phyloP scores from a whole-genome alignment of 1,140 invertebrate species.

The Rhynchophorus ferrugineus region DNA sequence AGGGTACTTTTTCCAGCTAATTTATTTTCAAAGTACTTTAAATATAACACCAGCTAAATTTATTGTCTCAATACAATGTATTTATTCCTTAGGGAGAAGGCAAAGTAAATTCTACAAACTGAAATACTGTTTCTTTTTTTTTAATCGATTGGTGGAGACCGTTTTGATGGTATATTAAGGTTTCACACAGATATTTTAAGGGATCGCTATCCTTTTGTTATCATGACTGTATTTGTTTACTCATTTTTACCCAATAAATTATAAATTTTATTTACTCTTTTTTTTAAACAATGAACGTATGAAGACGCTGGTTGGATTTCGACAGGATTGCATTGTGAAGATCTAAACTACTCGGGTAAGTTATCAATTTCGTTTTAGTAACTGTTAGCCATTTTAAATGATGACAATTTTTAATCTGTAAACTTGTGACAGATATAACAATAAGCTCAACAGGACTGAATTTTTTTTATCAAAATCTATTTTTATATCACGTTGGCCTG shows the following conservation, averaged over 20 bases:
- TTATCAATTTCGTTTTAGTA: too few relatives aligned
- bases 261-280: slow-evolving; percentile 14
- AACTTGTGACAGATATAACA: slow-evolving; percentile 19
- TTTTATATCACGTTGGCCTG: too few relatives aligned
- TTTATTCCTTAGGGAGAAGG: too few relatives aligned
- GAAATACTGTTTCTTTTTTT: neutral
- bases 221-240: slow-evolving; percentile 18
- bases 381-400: slow-evolving; percentile 5
- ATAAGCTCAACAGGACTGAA: slow-evolving; percentile 6
- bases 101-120: neutral
- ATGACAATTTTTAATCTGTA: slow-evolving; percentile 10
- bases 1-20: slow-evolving; percentile 3
- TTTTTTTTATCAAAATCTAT: too few relatives aligned
- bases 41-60: too few relatives aligned
- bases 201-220: neutral
- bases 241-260: slow-evolving; percentile 22
- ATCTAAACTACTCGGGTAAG: too few relatives aligned
- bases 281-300: slow-evolving; percentile 1
- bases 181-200: neutral
- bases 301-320: too few relatives aligned
- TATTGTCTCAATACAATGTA: too few relatives aligned
- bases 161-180: neutral
- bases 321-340: too few relatives aligned
- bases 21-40: neutral
- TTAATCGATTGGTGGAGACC: neutral